A percentile compares a stretch with the other conserved stretches of the same genome.
These are phyloP conservation scores for Caerostris extrusa DNA, from an alignment of 1,140 invertebrate genomes.

Conservation along the genomic window DNA sequence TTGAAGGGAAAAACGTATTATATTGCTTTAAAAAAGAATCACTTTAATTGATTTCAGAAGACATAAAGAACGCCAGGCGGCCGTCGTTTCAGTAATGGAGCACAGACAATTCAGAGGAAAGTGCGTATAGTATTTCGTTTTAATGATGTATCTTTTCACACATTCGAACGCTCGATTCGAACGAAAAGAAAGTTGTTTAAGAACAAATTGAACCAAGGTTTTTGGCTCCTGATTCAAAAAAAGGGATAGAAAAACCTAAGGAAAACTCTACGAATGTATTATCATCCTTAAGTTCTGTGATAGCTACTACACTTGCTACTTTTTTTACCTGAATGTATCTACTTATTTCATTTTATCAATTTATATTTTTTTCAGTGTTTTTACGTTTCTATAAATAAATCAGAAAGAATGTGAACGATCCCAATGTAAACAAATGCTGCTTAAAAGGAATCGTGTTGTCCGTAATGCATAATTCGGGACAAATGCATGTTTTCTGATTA, in stretches of 20 bases:
- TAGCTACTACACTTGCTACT: constrained; percentile 1
- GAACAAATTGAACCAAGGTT: constrained; percentile 67
- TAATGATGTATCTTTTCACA: constrained; percentile 69
- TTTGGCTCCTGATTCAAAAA: constrained; percentile 62
- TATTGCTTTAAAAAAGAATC: not conserved
- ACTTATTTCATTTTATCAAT: constrained; percentile 53
- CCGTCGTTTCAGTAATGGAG: constrained; percentile 42
- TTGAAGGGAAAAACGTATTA: not conserved
- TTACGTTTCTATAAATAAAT: constrained; percentile 19
- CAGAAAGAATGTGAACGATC: not conserved
- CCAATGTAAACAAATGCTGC: not conserved
- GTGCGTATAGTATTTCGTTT: constrained; percentile 56
- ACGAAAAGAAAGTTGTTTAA: constrained; percentile 61
- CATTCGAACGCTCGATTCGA: constrained; percentile 21
- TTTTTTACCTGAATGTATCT: constrained; percentile 25
- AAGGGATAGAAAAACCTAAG: not conserved
- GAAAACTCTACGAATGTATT: constrained; percentile 27
- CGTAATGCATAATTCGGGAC: not conserved
- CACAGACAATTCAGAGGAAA: constrained; percentile 24
- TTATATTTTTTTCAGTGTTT: not conserved
- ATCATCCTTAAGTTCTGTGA: constrained; percentile 41
- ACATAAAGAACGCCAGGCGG: not conserved
- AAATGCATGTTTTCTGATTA: not conserved
- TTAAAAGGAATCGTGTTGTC: not conserved
- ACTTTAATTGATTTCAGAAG: constrained; percentile 60